Base-by-base conservation (phyloP, 2,797 vertebrate species). In the Corythornis leucogaster region DNA sequence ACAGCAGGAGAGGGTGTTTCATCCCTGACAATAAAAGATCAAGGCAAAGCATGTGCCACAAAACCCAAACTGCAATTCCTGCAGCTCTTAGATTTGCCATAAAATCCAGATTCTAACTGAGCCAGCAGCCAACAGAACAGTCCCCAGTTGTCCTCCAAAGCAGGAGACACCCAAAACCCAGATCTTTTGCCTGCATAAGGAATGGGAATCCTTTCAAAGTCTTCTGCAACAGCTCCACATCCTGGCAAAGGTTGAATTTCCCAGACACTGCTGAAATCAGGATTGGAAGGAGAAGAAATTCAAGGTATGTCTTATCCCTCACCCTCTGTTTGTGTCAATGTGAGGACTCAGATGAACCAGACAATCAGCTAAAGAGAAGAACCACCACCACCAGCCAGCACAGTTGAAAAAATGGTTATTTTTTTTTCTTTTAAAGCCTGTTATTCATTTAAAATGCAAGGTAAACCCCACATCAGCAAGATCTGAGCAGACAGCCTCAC, bases 311-410 rank as follows among this genome's bases (percentile, higher is more conserved):
- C 62, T 57, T 78, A 18, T 15, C 22, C 13, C 11, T 33, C 64
- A 12, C 35, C 18, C 15, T 59, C 28, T 30, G 13, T 7, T 2
- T 0, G 2, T 35, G 7, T 16, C 66, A 66, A 21, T 0, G 7
- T 31, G 20, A 89, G 24, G 87, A 87, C 12, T 61, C 10, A 2
- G 11, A 31, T 1, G 22, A 58, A 84, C 84, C 11, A 75, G 33
- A 57, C 15, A 48, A 35, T 40, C 66, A 63, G 11, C 59, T 91
- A 69, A 81, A 71, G 1, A 30, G 7, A 95, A 81, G 6, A 88
- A 86, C 22, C 42, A 35, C 15, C 40, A 76, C 25, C 43, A 87
- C 67, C 42, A 94, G 58, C 30, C 42, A 86, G 64, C 2, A 11
- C 3, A 61, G 13, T 9, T 76, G 35, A 59, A 89, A 89, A 86